Evolutionary conservation across 1,140 invertebrate species (phyloP), one percentile per base, ranked within the genome.

Genomic region (Drosophila tristis): DNA sequence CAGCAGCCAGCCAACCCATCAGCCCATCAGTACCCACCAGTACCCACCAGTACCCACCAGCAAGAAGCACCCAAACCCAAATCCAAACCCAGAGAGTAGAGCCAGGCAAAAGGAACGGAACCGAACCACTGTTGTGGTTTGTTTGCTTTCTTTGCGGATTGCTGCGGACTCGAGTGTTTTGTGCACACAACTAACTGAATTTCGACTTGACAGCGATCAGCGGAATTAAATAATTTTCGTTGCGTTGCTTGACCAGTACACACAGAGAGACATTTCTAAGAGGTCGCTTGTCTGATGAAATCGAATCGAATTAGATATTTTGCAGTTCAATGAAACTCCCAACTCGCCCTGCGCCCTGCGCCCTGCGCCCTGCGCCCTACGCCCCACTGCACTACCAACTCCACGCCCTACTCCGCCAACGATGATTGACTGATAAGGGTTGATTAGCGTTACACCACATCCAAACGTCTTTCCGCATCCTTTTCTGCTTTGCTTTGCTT

Each of bases 401-500:
- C 1, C 20, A 20, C 20, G 20, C 20, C 20, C 2, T 1, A 20
- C 20, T 20, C 20, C 16, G 0, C 16, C 20, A 20, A 20, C 1
- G 20, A 20, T 76, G 74, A 73, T 65, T 81, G 78, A 73, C 55
- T 77, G 78, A 81, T 74, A 74, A 65, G 78, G 79, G 79, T 81
- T 74, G 68, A 74, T 78, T 74, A 81, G 68, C 53, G 61, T 16
- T 25, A 4, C 11, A 16, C 42, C 35, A n/a, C 54, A 72, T 11
- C 48, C 23, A 25, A 39, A 25, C 58, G 54, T 29, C 43, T 39
- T 54, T 4, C 45, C n/a, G 2, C 15, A 15, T 13, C 15, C 29
- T 29, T 50, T 60, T 59, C 16, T 49, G 48, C 43, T 55, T 59
- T 58, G 54, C 55, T 45, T 66, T 49, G 48, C 43, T 55, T 59